phyloP scores from a whole-genome alignment of 2,888 invertebrate species.

The Cheilosia variabilis region DNA sequence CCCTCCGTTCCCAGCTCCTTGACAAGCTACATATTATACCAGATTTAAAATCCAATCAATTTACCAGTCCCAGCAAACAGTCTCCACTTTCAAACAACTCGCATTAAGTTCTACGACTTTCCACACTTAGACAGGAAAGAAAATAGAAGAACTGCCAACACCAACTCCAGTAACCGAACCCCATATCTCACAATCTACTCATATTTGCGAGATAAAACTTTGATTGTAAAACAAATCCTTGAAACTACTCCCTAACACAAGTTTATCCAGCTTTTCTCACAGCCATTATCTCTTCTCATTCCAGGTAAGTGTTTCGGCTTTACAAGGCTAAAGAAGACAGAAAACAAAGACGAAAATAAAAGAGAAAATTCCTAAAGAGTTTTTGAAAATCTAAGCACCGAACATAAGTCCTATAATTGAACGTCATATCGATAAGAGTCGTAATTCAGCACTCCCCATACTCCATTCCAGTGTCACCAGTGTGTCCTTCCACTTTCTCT shows the following conservation, averaged over 20 bases:
- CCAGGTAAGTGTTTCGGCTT: slow-evolving; percentile 46
- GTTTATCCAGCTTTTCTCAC: slow-evolving; percentile 19
- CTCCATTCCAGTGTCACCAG: background rate
- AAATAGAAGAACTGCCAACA: background rate
- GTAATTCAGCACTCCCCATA: slow-evolving; percentile 3
- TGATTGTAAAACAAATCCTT: slow-evolving; percentile 51
- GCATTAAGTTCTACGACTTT: too few species aligned
- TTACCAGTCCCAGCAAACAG: too few species aligned
- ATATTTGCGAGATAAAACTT: slow-evolving; percentile 59
- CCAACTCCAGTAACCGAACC: too few species aligned
- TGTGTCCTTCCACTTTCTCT: background rate
- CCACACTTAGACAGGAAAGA: background rate
- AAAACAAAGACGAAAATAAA: slow-evolving; percentile 1
- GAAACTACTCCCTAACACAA: slow-evolving; percentile 44
- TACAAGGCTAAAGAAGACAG: background rate
- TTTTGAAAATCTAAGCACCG: slow-evolving; percentile 52
- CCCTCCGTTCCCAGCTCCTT: too few species aligned
- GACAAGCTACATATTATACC: too few species aligned
- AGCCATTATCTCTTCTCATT: slow-evolving; percentile 16
- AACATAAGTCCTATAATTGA: slow-evolving; percentile 62
- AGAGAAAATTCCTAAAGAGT: slow-evolving; percentile 6
- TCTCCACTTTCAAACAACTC: too few species aligned
- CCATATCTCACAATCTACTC: slow-evolving; percentile 44
- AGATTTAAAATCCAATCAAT: too few species aligned
- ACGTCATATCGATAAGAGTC: slow-evolving; percentile 55